Evolutionary conservation across 1,140 invertebrate species (phyloP).

Genomic region (Druon quercuslanigerum): DNA sequence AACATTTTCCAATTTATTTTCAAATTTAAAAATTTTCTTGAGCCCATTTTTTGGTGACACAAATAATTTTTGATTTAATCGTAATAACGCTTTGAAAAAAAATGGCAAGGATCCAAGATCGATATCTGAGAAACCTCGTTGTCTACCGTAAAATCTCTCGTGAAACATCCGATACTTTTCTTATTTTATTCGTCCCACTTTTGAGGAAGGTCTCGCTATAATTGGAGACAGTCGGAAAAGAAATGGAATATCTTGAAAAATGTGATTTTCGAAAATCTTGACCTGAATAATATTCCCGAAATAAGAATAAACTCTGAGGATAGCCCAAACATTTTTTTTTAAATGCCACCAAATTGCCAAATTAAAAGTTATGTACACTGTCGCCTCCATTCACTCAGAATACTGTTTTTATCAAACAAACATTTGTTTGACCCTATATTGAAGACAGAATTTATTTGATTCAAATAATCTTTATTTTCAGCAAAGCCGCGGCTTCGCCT

Average conservation of each 20-base stretch:
- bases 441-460: too few species aligned
- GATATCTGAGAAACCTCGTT: constrained; percentile 50
- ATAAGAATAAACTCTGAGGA: not conserved
- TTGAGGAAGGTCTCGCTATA: constrained; percentile 60
- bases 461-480: too few species aligned
- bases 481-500: too few species aligned
- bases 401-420: too few species aligned
- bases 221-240: constrained; percentile 52
- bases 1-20: too few species aligned
- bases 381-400: too few species aligned
- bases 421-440: too few species aligned
- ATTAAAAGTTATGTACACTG: too few species aligned
- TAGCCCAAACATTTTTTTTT: constrained; percentile 34
- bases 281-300: not conserved
- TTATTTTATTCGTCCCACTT: constrained; percentile 63
- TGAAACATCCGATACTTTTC: constrained; percentile 50
- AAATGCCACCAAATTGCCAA: not conserved
- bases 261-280: not conserved
- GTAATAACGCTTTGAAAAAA: not conserved
- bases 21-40: not conserved
- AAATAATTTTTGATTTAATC: constrained; percentile 31
- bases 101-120: constrained; percentile 55
- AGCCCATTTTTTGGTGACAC: not conserved
- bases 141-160: constrained; percentile 55
- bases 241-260: constrained; percentile 33